Evolutionary conservation across 2,888 invertebrate genomes (phyloP).

Genomic region (Nemurella pictetii): DNA sequence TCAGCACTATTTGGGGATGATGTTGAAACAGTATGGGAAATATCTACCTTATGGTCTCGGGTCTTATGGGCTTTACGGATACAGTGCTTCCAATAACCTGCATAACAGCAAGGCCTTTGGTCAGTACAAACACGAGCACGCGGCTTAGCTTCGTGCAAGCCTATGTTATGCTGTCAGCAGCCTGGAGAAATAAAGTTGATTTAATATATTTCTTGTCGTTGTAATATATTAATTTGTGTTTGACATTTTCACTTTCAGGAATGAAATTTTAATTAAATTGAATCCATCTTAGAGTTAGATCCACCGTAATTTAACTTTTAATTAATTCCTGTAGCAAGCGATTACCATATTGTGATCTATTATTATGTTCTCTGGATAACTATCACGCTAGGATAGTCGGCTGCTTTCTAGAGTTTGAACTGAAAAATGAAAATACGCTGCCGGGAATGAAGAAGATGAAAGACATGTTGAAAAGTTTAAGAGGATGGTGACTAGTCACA

Average conservation of each 20-base stretch:
- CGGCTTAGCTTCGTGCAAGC: conserved; percentile 21
- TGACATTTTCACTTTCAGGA: too few relatives aligned
- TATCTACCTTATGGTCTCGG: conserved; percentile 55
- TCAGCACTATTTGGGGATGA: conserved; percentile 57
- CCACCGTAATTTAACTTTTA: too few relatives aligned
- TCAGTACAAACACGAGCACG: conserved; percentile 59
- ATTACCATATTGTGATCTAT: too few relatives aligned
- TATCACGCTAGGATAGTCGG: too few relatives aligned
- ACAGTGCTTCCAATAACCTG: conserved; percentile 65
- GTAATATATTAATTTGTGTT: too few relatives aligned
- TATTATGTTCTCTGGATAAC: too few relatives aligned
- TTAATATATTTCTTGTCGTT: too few relatives aligned
- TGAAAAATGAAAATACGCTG: too few relatives aligned
- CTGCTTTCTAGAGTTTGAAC: too few relatives aligned
- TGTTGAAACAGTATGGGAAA: conserved; percentile 64
- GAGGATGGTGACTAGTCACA: not conserved
- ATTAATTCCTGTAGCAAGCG: too few relatives aligned
- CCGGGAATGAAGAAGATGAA: not conserved
- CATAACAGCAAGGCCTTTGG: conserved; percentile 69
- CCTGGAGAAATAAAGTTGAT: not conserved
- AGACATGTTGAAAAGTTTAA: not conserved
- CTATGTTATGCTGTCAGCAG: not conserved
- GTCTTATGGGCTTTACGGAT: conserved; percentile 58
- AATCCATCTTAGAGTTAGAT: too few relatives aligned
- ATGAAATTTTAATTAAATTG: too few relatives aligned